Conservation (phyloP, 2,888 invertebrate species). For the Pocota personata region DNA sequence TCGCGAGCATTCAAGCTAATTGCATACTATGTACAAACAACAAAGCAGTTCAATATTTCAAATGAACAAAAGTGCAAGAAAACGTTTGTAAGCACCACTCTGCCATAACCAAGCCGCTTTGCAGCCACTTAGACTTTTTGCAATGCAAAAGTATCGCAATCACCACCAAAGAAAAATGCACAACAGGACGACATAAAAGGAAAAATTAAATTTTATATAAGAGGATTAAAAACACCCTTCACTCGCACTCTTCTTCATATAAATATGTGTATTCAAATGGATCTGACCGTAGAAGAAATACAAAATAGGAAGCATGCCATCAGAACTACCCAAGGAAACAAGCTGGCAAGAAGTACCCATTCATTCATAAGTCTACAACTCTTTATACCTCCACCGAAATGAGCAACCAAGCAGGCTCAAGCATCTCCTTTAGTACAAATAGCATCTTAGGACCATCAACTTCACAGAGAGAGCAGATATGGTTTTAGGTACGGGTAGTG, state of each 20-base stretch:
- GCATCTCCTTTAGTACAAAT: constrained; percentile 59
- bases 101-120: not conserved
- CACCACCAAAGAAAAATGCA: constrained; percentile 3
- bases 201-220: constrained; percentile 50
- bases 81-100: not conserved
- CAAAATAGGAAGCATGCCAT: constrained; percentile 10
- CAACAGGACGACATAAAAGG: constrained; percentile 31
- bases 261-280: constrained; percentile 10
- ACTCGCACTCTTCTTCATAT: constrained; percentile 11
- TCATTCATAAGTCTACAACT: constrained; percentile 56
- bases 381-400: constrained; percentile 52
- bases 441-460: constrained; percentile 65
- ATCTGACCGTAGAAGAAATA: constrained; percentile 2
- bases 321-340: constrained; percentile 36
- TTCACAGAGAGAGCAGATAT: constrained; percentile 27
- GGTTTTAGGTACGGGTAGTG: constrained; percentile 6
- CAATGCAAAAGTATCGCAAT: constrained; percentile 13
- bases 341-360: constrained; percentile 53
- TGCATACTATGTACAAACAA: not conserved
- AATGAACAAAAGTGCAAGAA: constrained; percentile 19
- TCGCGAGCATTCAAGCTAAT: constrained; percentile 18
- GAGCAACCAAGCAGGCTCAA: constrained; percentile 59
- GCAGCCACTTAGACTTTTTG: constrained; percentile 31
- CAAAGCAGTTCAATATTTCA: constrained; percentile 33
- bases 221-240: constrained; percentile 48